Percentiles rank a stretch among this genome's conserved stretches.
phyloP scores from a whole-genome alignment of 2,797 vertebrate species.

The Lophotriccus pileatus region DNA sequence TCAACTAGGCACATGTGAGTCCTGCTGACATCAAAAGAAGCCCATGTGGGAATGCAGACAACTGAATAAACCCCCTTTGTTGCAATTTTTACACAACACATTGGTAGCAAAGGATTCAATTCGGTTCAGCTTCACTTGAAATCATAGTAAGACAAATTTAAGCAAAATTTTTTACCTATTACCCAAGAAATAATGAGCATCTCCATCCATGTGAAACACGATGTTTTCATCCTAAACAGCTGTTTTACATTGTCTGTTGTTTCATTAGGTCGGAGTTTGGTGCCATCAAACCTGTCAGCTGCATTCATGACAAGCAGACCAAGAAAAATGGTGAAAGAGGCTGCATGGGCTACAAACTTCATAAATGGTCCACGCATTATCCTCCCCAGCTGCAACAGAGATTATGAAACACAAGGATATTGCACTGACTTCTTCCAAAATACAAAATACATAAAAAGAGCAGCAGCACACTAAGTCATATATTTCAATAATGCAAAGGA shows the following conservation, averaged over 20 bases:
- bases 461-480: background rate
- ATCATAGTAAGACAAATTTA: background rate
- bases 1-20: background rate
- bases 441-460: background rate
- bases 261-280: slow-evolving; percentile 89
- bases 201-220: slow-evolving; percentile 98
- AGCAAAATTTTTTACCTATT: slow-evolving; percentile 82
- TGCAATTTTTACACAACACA: background rate
- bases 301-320: slow-evolving; percentile 96
- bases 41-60: background rate
- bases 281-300: slow-evolving; percentile 94
- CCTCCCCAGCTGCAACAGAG: slow-evolving; percentile 85
- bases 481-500: background rate
- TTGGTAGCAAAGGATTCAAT: background rate
- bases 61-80: background rate
- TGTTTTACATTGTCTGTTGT: slow-evolving; percentile 87
- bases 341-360: slow-evolving; percentile 98
- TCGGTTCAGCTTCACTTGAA: background rate
- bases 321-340: slow-evolving; percentile 97
- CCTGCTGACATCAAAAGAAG: background rate
- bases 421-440: background rate
- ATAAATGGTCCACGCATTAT: slow-evolving; percentile 97
- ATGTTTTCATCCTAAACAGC: slow-evolving; percentile 95
- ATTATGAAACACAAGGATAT: slow-evolving; percentile 28
- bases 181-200: slow-evolving; percentile 97